Conservation (phyloP, 2,888 invertebrate species). For the Aphelenchoides bicaudatus region DNA sequence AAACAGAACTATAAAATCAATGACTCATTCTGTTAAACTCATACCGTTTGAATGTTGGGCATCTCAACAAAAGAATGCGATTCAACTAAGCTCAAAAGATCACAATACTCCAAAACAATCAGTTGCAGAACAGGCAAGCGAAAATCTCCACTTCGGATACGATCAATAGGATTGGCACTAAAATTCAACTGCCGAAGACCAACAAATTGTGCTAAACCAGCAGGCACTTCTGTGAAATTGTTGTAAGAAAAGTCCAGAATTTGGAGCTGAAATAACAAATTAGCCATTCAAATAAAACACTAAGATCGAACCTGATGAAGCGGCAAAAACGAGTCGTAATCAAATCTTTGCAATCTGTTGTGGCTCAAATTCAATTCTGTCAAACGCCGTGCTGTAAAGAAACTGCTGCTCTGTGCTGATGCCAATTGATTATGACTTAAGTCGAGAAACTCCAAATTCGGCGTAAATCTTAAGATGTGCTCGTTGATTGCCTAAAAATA, state of each 20-base stretch:
- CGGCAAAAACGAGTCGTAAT: conserved; percentile 42
- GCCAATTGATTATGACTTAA: conserved; percentile 36
- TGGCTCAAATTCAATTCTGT: conserved; percentile 27
- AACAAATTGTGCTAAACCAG: conserved; percentile 35
- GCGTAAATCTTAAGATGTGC: conserved; percentile 40
- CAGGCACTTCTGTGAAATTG: conserved; percentile 32
- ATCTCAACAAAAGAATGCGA: conserved; percentile 34
- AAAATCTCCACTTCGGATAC: conserved; percentile 31
- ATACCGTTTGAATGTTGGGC: conserved; percentile 37
- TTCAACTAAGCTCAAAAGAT: conserved; percentile 35
- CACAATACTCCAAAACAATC: conserved; percentile 29
- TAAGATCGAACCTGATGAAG: conserved; percentile 32
- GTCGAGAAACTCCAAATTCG: conserved; percentile 37
- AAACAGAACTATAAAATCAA: too few relatives aligned
- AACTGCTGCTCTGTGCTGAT: conserved; percentile 39
- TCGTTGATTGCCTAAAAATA: conserved; percentile 35
- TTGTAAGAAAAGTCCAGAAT: conserved; percentile 35
- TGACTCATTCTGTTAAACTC: too few relatives aligned
- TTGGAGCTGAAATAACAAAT: conserved; percentile 25
- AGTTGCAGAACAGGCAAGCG: conserved; percentile 35
- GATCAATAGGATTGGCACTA: conserved; percentile 38
- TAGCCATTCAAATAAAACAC: not conserved
- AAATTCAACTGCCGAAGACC: conserved; percentile 37
- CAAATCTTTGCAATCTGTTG: conserved; percentile 38
- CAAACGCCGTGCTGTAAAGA: conserved; percentile 37